phyloP scores from a whole-genome alignment of 1,140 invertebrate species.

The Drosophila kanapiae region DNA sequence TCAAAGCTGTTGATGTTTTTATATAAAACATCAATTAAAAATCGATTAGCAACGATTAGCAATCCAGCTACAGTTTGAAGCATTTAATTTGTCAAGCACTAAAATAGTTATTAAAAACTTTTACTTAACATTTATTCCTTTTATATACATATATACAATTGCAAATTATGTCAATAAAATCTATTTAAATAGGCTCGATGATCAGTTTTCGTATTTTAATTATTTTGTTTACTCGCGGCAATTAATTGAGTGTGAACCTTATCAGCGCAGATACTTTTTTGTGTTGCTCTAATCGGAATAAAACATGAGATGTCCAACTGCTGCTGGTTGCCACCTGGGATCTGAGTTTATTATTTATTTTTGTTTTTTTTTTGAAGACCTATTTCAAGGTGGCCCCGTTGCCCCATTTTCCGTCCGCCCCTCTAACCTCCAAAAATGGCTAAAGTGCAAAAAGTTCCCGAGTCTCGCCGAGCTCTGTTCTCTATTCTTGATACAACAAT shows the following conservation, averaged over 20 bases:
- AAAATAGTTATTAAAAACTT: too few species aligned
- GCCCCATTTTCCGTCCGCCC: background rate
- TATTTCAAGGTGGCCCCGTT: conserved; percentile 60
- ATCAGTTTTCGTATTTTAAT: conserved; percentile 40
- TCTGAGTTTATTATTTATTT: background rate
- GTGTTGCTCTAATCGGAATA: conserved; percentile 25
- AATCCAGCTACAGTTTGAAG: too few species aligned
- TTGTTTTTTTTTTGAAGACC: background rate
- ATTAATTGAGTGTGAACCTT: conserved; percentile 35
- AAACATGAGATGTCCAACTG: background rate
- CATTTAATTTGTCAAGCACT: too few species aligned
- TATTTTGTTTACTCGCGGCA: conserved; percentile 45
- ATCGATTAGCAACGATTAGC: too few species aligned
- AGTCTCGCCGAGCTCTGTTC: conserved; percentile 7
- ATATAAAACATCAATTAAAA: too few species aligned
- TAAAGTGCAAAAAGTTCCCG: conserved; percentile 54
- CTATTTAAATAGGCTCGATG: conserved; percentile 21
- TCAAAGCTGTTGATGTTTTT: too few species aligned
- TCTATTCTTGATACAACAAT: conserved; percentile 12
- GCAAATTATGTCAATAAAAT: conserved; percentile 15
- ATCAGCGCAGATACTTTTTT: conserved; percentile 30
- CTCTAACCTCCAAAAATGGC: conserved; percentile 13
- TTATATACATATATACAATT: too few species aligned
- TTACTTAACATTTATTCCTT: too few species aligned
- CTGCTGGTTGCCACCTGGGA: conserved; percentile 23